Evolutionary conservation across 1,140 invertebrate genomes (phyloP), one percentile per base, ranked within the genome.

Genomic region (Tribolium madens): DNA sequence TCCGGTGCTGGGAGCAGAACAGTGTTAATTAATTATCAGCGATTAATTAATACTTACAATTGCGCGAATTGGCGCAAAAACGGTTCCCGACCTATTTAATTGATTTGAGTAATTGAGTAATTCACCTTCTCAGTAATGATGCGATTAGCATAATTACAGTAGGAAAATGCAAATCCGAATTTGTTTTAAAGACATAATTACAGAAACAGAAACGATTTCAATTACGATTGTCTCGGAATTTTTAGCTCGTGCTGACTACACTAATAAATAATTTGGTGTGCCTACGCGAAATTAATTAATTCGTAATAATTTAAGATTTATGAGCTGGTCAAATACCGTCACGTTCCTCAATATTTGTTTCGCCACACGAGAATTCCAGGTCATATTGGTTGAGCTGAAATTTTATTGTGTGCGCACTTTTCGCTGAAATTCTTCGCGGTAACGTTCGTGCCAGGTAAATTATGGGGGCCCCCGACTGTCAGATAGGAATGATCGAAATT

Each of bases 271-370:
- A 33, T 33, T 31, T 64, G 0, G 12, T 36, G 26, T 12, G 7
- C 53, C 31, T 18, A 33, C 26, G 57, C 57, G 12, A 64, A 57
- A 64, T 64, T 64, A 64, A 64, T 64, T 64, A 64, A 64, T 64
- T 64, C 57, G 21, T 31, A 64, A 64, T 64, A 64, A 64, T 64
- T 64, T 64, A 33, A 64, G 57, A 64, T 64, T 64, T 64, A 64
- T 33, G 57, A 13, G 57, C 21, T 64, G 57, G 21, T 33, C 13
- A 64, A 64, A 64, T 64, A 15, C 57, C 57, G 14, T 64, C 57
- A 64, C 57, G 57, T 64, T 64, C 57, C 12, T 64, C 26, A 64
- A 64, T 64, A 64, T 64, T 64, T 64, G 57, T 64, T 64, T 64
- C 57, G 36, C 33, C 57, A 64, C 31, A 64, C 57, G 57, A 64